Percentiles rank a stretch among this genome's conserved stretches.
These are phyloP conservation scores for Lasius fuliginosus DNA, from an alignment of 2,888 invertebrate genomes.

Conservation along the genomic window DNA sequence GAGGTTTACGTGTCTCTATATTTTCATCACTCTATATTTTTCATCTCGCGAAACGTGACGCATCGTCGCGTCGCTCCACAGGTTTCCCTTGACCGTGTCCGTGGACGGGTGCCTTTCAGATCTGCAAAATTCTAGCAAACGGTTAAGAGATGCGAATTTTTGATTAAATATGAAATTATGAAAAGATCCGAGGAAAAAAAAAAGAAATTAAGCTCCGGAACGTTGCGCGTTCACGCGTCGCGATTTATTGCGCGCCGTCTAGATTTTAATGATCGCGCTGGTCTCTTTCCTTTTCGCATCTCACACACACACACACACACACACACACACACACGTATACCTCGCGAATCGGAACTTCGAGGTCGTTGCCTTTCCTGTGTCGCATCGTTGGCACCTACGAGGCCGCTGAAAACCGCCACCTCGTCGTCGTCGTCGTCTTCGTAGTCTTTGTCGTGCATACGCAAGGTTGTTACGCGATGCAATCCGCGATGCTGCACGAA, in stretches of 20 bases:
- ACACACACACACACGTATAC: slow-evolving; percentile 66
- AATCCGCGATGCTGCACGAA: slow-evolving; percentile 43
- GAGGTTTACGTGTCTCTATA: slow-evolving; percentile 9
- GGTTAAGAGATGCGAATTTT: neutral
- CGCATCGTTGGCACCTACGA: slow-evolving; percentile 74
- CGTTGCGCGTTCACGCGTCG: neutral
- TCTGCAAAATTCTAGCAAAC: neutral
- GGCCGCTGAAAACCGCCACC: slow-evolving; percentile 69
- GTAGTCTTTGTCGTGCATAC: neutral
- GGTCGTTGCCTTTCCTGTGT: slow-evolving; percentile 80
- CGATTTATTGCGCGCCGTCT: neutral
- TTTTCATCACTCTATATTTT: neutral
- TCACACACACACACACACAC: slow-evolving; percentile 61
- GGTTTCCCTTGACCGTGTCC: neutral
- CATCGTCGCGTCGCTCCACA: neutral
- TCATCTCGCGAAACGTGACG: slow-evolving; percentile 32
- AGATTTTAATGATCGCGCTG: neutral
- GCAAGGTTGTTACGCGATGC: slow-evolving; percentile 67
- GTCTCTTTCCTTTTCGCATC: slow-evolving; percentile 66
- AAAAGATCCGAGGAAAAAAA: neutral
- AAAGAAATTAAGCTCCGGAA: neutral
- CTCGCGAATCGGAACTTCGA: slow-evolving; percentile 77
- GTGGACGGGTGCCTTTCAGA: neutral
- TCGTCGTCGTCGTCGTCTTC: slow-evolving; percentile 54
- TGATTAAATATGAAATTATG: neutral